These are phyloP conservation scores for Sitta europaea DNA, from an alignment of 2,113 vertebrate genomes.

Conservation along the genomic window DNA sequence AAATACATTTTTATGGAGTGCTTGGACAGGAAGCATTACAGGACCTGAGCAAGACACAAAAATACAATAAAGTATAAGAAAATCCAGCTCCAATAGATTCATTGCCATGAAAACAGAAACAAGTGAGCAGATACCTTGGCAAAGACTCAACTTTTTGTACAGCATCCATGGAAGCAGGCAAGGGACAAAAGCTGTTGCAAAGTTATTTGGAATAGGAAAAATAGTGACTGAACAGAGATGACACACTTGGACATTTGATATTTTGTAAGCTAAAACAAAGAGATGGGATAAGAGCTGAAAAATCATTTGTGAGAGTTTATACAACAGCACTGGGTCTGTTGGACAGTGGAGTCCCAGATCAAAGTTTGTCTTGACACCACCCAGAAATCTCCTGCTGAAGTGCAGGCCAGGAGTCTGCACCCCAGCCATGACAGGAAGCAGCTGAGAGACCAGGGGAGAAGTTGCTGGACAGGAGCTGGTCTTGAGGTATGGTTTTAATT, in stretches of 20 bases:
- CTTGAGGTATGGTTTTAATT: neutral
- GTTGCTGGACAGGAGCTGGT: neutral
- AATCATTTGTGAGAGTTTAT: neutral
- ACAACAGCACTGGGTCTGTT: neutral
- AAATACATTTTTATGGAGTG: neutral
- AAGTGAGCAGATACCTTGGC: constrained; percentile 4
- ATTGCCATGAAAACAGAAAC: neutral
- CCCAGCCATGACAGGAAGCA: neutral
- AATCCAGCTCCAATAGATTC: neutral
- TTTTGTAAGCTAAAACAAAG: neutral
- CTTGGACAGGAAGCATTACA: neutral
- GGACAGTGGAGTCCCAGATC: neutral
- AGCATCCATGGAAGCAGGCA: neutral
- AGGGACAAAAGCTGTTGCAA: neutral
- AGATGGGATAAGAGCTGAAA: neutral
- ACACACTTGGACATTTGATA: neutral
- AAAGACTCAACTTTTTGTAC: neutral
- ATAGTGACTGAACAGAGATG: neutral
- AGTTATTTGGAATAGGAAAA: neutral
- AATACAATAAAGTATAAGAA: neutral
- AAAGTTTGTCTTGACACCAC: neutral
- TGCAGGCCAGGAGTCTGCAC: neutral
- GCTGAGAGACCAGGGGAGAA: neutral
- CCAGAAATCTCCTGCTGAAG: neutral
- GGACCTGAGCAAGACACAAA: neutral